phyloP scores from a whole-genome alignment of 2,888 invertebrate genomes.

The Synanthedon andrenaeformis region DNA sequence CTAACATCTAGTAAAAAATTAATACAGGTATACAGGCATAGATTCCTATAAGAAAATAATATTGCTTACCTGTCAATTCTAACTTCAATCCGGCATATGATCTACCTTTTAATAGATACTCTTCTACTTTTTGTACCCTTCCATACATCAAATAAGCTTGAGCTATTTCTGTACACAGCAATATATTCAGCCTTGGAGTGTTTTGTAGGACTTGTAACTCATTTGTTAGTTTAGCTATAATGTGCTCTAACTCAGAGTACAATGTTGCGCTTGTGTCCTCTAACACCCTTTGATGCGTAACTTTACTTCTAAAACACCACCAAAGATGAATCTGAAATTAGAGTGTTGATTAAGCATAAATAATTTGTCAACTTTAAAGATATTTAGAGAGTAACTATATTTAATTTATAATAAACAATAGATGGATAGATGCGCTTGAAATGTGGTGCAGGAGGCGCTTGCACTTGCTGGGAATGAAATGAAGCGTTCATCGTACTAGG shows the following conservation, averaged over 20 bases:
- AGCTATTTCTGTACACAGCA: constrained; percentile 64
- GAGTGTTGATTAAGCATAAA: no score
- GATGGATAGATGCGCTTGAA: background rate
- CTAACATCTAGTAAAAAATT: no score
- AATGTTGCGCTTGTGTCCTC: constrained; percentile 81
- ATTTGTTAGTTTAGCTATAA: constrained; percentile 54
- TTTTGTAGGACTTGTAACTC: constrained; percentile 35
- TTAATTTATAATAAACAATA: background rate
- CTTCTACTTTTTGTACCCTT: constrained; percentile 77
- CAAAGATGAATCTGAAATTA: constrained; percentile 49
- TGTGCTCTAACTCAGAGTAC: constrained; percentile 68
- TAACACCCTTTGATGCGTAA: constrained; percentile 80
- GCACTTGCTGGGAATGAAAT: background rate
- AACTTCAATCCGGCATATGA: constrained; percentile 75
- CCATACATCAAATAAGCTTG: constrained; percentile 81
- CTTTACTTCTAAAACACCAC: constrained; percentile 82
- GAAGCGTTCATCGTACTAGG: no score
- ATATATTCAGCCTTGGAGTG: constrained; percentile 40
- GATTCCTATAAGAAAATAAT: no score
- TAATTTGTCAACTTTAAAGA: background rate
- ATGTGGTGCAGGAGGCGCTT: no score
- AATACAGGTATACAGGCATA: no score
- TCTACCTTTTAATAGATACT: constrained; percentile 74
- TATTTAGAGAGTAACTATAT: background rate
- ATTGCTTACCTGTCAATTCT: constrained; percentile 72